These are phyloP conservation scores for Artemia franciscana DNA, from an alignment of 1,140 invertebrate species.

Conservation along the genomic window DNA sequence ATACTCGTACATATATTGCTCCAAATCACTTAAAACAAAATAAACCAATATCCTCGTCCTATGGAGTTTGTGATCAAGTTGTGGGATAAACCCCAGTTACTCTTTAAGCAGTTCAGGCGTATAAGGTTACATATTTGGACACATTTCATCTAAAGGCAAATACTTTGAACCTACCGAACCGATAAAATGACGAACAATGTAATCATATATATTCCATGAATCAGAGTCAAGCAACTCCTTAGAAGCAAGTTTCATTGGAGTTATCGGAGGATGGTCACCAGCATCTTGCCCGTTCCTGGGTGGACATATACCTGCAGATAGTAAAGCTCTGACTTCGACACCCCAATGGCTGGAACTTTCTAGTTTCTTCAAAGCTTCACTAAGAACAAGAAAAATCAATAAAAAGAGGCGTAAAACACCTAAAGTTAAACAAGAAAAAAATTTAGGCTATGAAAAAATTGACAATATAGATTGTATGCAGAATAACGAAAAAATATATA, in stretches of 20 bases:
- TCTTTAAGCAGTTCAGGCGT: too few species aligned
- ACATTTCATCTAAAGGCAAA: too few species aligned
- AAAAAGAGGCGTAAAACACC: too few species aligned
- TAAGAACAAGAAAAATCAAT: constrained; percentile 18
- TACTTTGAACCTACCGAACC: constrained; percentile 55
- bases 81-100: too few species aligned
- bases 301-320: constrained; percentile 32
- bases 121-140: too few species aligned
- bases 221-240: constrained; percentile 64
- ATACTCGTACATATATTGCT: too few species aligned
- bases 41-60: too few species aligned
- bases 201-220: constrained; percentile 83
- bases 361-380: constrained; percentile 43
- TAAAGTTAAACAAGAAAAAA: too few species aligned
- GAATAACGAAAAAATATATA: too few species aligned
- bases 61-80: too few species aligned
- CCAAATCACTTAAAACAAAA: too few species aligned
- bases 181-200: constrained; percentile 87
- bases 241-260: constrained; percentile 62
- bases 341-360: constrained; percentile 50
- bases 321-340: constrained; percentile 32
- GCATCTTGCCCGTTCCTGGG: constrained; percentile 81
- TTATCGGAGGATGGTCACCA: constrained; percentile 98
- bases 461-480: too few species aligned
- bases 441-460: neutral